Evolutionary conservation across 2,888 invertebrate genomes (phyloP).

Genomic region (Clunio marinus): DNA sequence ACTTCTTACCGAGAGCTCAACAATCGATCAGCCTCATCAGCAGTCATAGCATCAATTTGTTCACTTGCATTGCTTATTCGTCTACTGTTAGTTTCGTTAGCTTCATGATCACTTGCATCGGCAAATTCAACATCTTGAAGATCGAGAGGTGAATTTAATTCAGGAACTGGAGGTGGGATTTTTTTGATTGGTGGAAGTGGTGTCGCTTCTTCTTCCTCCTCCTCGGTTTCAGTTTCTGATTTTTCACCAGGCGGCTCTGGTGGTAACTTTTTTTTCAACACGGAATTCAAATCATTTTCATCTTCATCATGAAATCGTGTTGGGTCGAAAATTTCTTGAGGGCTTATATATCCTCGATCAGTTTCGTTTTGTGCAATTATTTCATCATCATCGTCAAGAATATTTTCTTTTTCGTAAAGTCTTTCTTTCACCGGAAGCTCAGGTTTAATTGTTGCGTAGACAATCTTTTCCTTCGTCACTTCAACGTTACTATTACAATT

Average conservation of each 20-base stretch:
- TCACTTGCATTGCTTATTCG: conserved; percentile 44
- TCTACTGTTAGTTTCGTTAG: conserved; percentile 42
- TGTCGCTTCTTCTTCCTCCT: conserved; percentile 40
- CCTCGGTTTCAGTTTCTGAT: conserved; percentile 27
- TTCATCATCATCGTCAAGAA: conserved; percentile 29
- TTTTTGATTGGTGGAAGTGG: conserved; percentile 43
- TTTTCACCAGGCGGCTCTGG: conserved; percentile 17
- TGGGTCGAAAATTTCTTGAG: conserved; percentile 44
- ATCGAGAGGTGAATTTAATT: conserved; percentile 53
- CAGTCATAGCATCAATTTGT: conserved; percentile 63
- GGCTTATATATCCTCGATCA: conserved; percentile 40
- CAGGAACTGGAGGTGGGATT: conserved; percentile 46
- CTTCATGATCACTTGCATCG: conserved; percentile 56
- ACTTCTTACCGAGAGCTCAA: conserved; percentile 72
- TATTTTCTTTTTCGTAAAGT: conserved; percentile 42
- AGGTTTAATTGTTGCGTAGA: conserved; percentile 52
- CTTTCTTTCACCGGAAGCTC: conserved; percentile 45
- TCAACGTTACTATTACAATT: too few species aligned
- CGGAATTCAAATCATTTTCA: conserved; percentile 31
- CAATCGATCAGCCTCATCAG: conserved; percentile 82
- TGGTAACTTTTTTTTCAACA: conserved; percentile 34
- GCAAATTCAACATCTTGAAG: conserved; percentile 57
- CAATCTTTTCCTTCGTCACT: conserved; percentile 42
- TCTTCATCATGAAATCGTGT: conserved; percentile 48
- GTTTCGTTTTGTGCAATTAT: background rate